A percentile compares a stretch with the other conserved stretches of the same genome.
Evolutionary conservation across 2,797 vertebrate species (phyloP).

Genomic region (Taeniopygia guttata): DNA sequence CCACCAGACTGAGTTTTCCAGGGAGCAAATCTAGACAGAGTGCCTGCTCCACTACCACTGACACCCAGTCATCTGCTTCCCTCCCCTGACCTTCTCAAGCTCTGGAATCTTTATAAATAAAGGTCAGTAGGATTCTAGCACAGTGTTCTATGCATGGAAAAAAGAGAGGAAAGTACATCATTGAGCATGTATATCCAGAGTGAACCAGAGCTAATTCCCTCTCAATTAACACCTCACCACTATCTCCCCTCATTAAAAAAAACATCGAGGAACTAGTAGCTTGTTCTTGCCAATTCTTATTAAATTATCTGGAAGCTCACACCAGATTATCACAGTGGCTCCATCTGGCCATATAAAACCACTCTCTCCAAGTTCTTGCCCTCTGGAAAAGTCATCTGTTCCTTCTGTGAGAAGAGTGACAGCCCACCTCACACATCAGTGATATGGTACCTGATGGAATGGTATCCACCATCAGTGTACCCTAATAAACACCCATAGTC

Average conservation of each 20-base stretch:
- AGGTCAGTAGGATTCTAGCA: neutral
- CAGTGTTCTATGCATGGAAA: neutral
- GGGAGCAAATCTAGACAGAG: neutral
- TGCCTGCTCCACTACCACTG: neutral
- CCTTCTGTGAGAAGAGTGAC: neutral
- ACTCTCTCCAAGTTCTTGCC: neutral
- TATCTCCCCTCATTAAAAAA: neutral
- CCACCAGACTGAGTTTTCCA: neutral
- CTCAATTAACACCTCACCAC: constrained; percentile 26
- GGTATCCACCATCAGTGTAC: fast-evolving
- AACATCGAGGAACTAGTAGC: neutral
- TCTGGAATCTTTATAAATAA: neutral
- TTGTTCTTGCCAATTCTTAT: constrained; percentile 9
- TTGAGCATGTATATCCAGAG: neutral
- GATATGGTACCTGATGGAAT: neutral
- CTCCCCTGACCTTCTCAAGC: neutral
- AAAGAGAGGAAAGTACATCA: neutral
- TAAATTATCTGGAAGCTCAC: neutral
- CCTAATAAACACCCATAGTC: neutral
- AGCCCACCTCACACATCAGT: neutral
- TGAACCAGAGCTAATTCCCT: neutral
- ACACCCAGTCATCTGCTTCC: neutral
- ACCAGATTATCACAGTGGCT: neutral
- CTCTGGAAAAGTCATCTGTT: neutral
- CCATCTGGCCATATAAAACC: neutral